These are phyloP conservation scores for Ganaspis sp. DNA, from an alignment of 1,140 invertebrate genomes.

Conservation along the genomic window DNA sequence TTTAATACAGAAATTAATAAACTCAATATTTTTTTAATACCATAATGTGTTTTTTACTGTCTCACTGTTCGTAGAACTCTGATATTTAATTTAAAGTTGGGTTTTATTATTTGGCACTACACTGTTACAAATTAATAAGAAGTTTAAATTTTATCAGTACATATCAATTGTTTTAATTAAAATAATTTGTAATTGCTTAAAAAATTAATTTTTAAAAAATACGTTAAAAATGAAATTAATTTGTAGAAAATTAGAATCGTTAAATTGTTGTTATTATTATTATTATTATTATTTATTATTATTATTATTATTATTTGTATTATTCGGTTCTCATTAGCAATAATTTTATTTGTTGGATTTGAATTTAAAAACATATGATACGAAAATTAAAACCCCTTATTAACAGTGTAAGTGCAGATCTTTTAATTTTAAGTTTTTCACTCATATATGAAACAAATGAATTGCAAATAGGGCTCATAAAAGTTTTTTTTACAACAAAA, in stretches of 20 bases:
- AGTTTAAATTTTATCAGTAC: not conserved
- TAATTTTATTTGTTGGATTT: not conserved
- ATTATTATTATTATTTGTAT: no score
- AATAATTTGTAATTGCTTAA: no score
- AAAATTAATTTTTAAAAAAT: no score
- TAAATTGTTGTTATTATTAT: no score
- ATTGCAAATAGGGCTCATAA: constrained; percentile 4
- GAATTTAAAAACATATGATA: not conserved
- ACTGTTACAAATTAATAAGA: not conserved
- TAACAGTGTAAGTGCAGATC: not conserved
- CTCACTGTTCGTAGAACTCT: not conserved
- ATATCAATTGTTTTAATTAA: no score
- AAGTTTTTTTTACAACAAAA: not conserved
- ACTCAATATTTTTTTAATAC: not conserved
- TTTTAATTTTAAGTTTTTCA: not conserved
- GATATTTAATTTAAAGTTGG: not conserved
- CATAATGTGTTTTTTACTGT: constrained; percentile 4
- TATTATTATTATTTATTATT: no score
- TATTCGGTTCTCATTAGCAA: no score
- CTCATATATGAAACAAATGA: constrained; percentile 2
- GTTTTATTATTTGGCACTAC: not conserved
- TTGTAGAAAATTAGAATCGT: no score
- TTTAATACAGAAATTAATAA: not conserved
- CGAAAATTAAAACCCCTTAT: not conserved
- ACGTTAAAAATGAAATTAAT: constrained; percentile 6